These are phyloP conservation scores for Drosophila imparisetae DNA, from an alignment of 2,888 invertebrate species.

Conservation along the genomic window DNA sequence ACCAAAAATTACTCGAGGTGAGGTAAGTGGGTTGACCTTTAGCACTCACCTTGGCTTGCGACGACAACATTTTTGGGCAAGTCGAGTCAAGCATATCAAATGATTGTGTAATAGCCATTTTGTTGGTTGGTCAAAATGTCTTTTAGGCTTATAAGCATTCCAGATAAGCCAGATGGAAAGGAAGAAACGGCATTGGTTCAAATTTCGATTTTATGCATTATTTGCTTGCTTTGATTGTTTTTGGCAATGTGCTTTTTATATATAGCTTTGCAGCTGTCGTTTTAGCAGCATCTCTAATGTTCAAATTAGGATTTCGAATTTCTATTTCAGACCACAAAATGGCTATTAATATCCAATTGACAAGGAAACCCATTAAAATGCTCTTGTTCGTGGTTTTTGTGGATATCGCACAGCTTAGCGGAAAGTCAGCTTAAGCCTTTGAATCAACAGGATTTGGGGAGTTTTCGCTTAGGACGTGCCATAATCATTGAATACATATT, in stretches of 20 bases:
- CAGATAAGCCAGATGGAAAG: background rate
- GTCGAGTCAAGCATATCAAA: constrained; percentile 19
- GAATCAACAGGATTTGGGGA: constrained; percentile 40
- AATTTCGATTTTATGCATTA: background rate
- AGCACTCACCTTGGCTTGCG: constrained; percentile 5
- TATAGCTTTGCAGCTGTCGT: background rate
- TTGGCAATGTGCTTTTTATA: background rate
- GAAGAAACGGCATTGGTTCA: background rate
- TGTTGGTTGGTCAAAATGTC: background rate
- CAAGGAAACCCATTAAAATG: background rate
- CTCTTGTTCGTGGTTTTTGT: constrained; percentile 1
- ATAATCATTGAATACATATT: constrained; percentile 52
- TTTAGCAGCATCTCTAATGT: background rate
- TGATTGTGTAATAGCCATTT: constrained; percentile 17
- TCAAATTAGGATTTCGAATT: background rate
- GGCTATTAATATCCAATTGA: background rate
- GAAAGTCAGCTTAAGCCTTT: constrained; percentile 25
- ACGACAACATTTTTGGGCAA: background rate
- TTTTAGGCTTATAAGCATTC: background rate
- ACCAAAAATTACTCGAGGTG: constrained; percentile 16
- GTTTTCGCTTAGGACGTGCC: constrained; percentile 12
- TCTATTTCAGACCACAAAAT: background rate
- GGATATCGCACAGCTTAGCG: constrained; percentile 20
- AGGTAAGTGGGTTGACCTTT: constrained; percentile 41
- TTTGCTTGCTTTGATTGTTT: background rate